Base-by-base conservation (phyloP, 2,797 vertebrate genomes). In the Micrastur ruficollis region DNA sequence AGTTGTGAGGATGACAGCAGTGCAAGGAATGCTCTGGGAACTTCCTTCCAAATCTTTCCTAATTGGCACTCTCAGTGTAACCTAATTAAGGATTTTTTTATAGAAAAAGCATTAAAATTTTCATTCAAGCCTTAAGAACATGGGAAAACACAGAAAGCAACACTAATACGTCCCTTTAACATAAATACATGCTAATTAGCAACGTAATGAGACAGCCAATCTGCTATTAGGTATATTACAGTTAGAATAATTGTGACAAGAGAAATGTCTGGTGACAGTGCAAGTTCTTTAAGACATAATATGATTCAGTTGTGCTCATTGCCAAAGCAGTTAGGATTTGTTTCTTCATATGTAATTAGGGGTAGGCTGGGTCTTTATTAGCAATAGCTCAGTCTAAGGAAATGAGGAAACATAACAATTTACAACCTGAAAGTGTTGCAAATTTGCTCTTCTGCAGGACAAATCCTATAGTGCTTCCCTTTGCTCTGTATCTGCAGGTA, bases 101-200 rank as follows among this genome's bases (percentile, higher is more conserved):
- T 44, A 78, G 58, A 79, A 76, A 78, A 89, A 81, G 4, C 9
- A 40, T 85, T 73, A 74, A 74, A 46, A n/a, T 29, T 71, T 94
- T 89, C 42, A 81, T 91, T 90, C 59, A 95, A 85, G 36, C 12
- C 74, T 90, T 85, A 82, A 93, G 71, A 95, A 81, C 26, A 65
- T 7, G n/a, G 21, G 52, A 86, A 95, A 84, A 86, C 23, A 52
- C 2, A 9, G 59, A 89, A 79, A 89, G 22, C 12, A 74, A 44
- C 27, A 38, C 2, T 74, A 76, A 70, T 34, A n/a, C 4, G 4
- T 42, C 22, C 47, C 90, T 72, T 93, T n/a, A 93, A 74, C 75
- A 87, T 32, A 84, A 89, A 81, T 61, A 70, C 0, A 1, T 78
- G 82, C 47, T 89, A 70, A 95, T 96, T 87, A 97, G 22, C 26